Percentiles rank a stretch among this genome's conserved stretches.
These are phyloP conservation scores for Dromaius novaehollandiae DNA, from an alignment of 2,113 vertebrate species.

Conservation along the genomic window DNA sequence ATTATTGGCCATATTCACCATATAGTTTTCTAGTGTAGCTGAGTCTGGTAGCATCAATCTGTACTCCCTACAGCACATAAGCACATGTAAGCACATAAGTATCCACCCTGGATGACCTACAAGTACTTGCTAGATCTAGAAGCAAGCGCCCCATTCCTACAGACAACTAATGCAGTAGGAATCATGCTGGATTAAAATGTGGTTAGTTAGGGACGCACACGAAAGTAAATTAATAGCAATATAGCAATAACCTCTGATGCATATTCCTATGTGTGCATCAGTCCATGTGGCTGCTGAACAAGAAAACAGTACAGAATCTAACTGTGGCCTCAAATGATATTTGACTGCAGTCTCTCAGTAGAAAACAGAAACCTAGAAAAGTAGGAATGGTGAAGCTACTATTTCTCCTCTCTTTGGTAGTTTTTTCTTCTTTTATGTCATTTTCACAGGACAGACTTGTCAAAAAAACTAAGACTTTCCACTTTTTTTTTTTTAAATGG, in stretches of 20 bases:
- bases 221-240: not conserved
- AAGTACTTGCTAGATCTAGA: not conserved
- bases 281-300: not conserved
- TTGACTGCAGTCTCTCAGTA: not conserved
- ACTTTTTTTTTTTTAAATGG: not conserved
- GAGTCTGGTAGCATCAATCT: not conserved
- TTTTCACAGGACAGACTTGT: not conserved
- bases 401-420: not conserved
- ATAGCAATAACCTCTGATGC: not conserved
- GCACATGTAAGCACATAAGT: not conserved
- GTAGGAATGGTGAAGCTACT: not conserved
- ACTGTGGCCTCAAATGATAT: not conserved
- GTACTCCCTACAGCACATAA: not conserved
- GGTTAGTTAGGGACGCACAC: not conserved
- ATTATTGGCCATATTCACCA: not conserved
- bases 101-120: not conserved
- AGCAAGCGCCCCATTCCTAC: not conserved
- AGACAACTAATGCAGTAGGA: not conserved
- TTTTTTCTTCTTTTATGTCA: not conserved
- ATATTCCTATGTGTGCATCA: not conserved
- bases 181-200: fast-evolving
- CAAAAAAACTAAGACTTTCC: not conserved
- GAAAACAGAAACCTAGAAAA: not conserved
- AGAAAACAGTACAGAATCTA: not conserved
- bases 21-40: not conserved